A percentile compares a stretch with the other conserved stretches of the same genome.
phyloP scores from a whole-genome alignment of 2,888 invertebrate species.

The Limenitis arthemis region DNA sequence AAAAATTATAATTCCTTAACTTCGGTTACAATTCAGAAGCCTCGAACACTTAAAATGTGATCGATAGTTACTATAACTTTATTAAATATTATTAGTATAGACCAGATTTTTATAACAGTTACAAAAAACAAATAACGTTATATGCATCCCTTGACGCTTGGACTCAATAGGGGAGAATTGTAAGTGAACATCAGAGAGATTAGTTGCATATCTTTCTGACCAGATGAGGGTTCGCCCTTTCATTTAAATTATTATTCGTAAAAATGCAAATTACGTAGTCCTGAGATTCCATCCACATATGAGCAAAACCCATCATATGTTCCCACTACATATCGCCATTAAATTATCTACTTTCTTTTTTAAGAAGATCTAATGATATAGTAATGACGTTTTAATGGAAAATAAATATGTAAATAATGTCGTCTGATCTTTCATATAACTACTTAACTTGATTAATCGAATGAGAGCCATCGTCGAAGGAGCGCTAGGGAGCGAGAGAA shows the following conservation, averaged over 20 bases:
- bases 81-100: too few species aligned
- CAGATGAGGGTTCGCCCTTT: conserved; percentile 31
- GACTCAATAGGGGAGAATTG: not conserved
- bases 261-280: not conserved
- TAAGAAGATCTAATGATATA: conserved; percentile 4
- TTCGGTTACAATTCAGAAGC: too few species aligned
- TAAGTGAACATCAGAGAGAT: conserved; percentile 8
- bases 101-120: too few species aligned
- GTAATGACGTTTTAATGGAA: conserved; percentile 17
- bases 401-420: conserved; percentile 21
- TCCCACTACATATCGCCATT: not conserved
- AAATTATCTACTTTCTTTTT: conserved; percentile 9
- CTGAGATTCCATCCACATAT: not conserved
- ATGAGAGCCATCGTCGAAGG: conserved; percentile 11
- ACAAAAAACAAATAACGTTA: too few species aligned
- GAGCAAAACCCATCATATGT: not conserved
- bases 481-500: conserved; percentile 8
- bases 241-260: conserved; percentile 1
- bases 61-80: too few species aligned
- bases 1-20: too few species aligned
- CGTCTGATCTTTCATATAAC: conserved; percentile 8
- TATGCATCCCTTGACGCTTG: not conserved
- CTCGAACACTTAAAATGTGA: too few species aligned
- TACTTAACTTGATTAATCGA: conserved; percentile 19
- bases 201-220: conserved; percentile 25